Evolutionary conservation across 2,797 vertebrate species (phyloP), one percentile per base, ranked within the genome.

Genomic region (Eulemur rubriventer): DNA sequence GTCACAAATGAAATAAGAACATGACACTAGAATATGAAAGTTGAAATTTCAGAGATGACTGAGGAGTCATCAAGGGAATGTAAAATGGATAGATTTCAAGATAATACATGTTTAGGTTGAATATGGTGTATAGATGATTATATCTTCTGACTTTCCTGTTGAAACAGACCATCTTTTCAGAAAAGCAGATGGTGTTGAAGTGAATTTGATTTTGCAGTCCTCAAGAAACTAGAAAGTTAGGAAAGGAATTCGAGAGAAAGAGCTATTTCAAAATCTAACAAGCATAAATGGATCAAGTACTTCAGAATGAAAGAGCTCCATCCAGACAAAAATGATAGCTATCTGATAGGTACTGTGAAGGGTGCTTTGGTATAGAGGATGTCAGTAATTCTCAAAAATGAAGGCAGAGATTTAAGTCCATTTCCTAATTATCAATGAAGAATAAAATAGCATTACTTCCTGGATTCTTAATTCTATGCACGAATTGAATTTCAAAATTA

Each of bases 21-120:
- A 43, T 61, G 35, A 38, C 7, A 93, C 3, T 69, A 82, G 48
- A 78, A 35, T 30, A 87, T 46, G 11, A 81, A 50, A 57, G 6
- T 48, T 78, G n/a, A 79, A 81, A 90, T 79, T 88, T 97, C 18
- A 72, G 61, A 93, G 79, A 85, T 76, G 20, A 87, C 17, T 50
- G 38, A 79, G 28, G 26, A 87, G n/a, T 93, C 63, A 88, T 87
- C 24, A 67, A 78, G 28, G 26, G 30, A 75, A 90, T 52, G 3
- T 63, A 75, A 72, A 43, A 63, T 61, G 20, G 20, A 33, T 33
- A 91, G 11, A 96, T 96, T 96, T 96, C n/a, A 81, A 93, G 73
- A 75, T 6, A 91, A 78, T 50, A 17, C 30, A 57, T 75, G 11
- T 89, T 70, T 46, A 57, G 2, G 57, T 26, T 94, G 65, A 92